These are phyloP conservation scores for Oryctes rhinoceros DNA, from an alignment of 1,140 invertebrate species.

Conservation along the genomic window DNA sequence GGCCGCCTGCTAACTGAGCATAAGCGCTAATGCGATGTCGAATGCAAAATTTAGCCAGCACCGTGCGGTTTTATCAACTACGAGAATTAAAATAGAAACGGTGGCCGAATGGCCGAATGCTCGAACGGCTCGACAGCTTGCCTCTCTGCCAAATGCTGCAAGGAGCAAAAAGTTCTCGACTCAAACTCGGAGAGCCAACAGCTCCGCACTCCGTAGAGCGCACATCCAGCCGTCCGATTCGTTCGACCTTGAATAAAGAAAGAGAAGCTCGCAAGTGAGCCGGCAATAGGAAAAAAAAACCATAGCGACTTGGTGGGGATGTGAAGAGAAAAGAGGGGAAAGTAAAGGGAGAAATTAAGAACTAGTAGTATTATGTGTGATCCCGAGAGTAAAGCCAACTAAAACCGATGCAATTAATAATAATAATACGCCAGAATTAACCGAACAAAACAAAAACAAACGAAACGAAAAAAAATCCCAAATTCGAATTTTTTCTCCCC, in stretches of 20 bases:
- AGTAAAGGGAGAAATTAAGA: conserved; percentile 62
- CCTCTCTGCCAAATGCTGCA: conserved; percentile 48
- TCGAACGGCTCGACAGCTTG: background rate
- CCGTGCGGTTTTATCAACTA: background rate
- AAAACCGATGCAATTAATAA: conserved; percentile 39
- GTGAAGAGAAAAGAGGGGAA: conserved; percentile 60
- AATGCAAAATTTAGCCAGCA: conserved; percentile 4
- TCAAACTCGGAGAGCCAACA: conserved; percentile 1
- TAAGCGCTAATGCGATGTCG: background rate
- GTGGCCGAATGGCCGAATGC: conserved; percentile 44
- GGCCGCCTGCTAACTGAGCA: background rate
- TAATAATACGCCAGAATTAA: background rate
- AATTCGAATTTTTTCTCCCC: background rate
- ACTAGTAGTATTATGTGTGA: conserved; percentile 57
- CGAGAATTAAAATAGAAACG: conserved; percentile 48
- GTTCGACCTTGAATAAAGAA: conserved; percentile 60
- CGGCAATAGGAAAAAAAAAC: conserved; percentile 56
- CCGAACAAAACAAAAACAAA: background rate
- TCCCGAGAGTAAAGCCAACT: conserved; percentile 52
- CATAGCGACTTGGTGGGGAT: conserved; percentile 50
- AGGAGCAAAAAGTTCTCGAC: conserved; percentile 17
- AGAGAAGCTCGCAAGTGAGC: conserved; percentile 55
- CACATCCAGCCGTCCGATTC: conserved; percentile 48
- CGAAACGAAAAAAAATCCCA: background rate
- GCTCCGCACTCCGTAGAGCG: conserved; percentile 8